phyloP scores from a whole-genome alignment of 2,113 vertebrate species.

The Otolemur garnettii region DNA sequence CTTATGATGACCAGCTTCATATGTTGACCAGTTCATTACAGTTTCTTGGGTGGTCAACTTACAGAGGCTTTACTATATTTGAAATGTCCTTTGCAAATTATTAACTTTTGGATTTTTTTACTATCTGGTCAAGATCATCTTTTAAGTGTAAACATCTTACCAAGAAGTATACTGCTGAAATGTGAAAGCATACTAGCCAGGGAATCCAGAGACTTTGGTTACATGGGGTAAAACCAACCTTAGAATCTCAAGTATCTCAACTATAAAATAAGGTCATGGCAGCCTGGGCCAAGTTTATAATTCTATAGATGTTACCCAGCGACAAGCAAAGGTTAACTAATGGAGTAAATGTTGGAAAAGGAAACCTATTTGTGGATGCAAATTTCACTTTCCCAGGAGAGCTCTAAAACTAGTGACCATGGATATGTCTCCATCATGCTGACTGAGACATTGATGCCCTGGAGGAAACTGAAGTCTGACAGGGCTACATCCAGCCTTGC shows the following conservation, averaged over 20 bases:
- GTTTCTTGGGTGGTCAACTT: too few species aligned
- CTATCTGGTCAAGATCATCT: neutral
- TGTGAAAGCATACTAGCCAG: neutral
- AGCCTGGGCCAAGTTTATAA: neutral
- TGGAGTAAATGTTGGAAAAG: neutral
- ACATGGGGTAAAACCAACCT: neutral
- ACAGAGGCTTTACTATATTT: too few species aligned
- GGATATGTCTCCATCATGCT: neutral
- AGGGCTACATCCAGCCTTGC: neutral
- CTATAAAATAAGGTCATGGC: neutral
- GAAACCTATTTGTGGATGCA: neutral
- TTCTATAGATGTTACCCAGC: neutral
- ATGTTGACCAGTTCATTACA: too few species aligned
- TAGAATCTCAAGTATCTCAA: conserved; percentile 3
- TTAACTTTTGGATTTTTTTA: neutral
- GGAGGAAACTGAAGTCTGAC: neutral
- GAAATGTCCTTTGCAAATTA: neutral
- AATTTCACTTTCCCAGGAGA: neutral
- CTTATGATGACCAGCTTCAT: too few species aligned
- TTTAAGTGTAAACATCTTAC: neutral
- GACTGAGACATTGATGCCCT: neutral
- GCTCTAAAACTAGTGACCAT: neutral
- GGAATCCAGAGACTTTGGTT: neutral
- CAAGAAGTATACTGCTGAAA: neutral
- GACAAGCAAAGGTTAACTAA: neutral